Evolutionary conservation across 2,888 invertebrate species (phyloP), one percentile per base, ranked within the genome.

Genomic region (Microctonus aethiopoides): DNA sequence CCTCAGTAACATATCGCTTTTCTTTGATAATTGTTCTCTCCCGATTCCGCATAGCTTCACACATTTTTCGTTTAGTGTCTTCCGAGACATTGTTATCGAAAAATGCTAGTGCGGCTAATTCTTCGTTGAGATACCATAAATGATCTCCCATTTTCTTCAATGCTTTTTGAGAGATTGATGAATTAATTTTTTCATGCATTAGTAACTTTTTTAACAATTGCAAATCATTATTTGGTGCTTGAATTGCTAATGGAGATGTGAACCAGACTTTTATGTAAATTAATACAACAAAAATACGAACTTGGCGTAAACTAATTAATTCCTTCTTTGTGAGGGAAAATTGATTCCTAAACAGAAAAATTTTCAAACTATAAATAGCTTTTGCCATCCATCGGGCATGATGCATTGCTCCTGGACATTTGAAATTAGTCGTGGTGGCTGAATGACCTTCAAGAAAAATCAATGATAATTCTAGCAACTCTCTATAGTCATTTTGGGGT

Each of bases 301-400:
- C 67, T 1, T 76, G 69, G 2, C 72, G 56, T 13, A 81, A 56
- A 20, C 54, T 68, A 13, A 61, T 71, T 10, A 65, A 20, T 68
- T 79, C 80, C 41, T 51, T 10, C 1, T 1, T 26, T 0, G 72
- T 75, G 6, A 80, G 51, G 3, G 56, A 51, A 62, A 79, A 79
- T 32, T 79, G 70, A 4, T 69, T 56, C 52, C 74, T 66, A 64
- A 79, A 80, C 24, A 81, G 41, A 62, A 67, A 80, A 36, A 65
- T 56, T 65, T 65, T 65, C 36, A 65, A 54, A 22, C 65, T 56
- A 26, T 67, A 60, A 54, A 80, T 75, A 7, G 76, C 78, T 70
- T 80, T 80, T 0, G 77, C 54, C 76, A 81, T 78, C 78, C 79
- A 82, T 34, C 79, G 54, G 9, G 80, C 79, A 67, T 79, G 77